phyloP scores from a whole-genome alignment of 2,113 vertebrate genomes.

The Aptenodytes patagonicus region DNA sequence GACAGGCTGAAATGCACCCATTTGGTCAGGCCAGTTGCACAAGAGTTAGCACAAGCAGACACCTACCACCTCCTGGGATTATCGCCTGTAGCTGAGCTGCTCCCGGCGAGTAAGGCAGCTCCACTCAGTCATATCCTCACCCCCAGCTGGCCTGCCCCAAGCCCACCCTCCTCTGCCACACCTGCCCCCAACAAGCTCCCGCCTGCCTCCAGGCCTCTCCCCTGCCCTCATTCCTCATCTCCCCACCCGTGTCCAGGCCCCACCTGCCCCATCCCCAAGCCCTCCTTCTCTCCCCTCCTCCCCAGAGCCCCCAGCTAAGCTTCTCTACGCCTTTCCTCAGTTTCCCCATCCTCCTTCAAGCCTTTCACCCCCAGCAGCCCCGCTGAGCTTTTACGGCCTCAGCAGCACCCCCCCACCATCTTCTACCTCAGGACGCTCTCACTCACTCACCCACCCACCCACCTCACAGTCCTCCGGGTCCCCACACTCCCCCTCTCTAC shows the following conservation, averaged over 20 bases:
- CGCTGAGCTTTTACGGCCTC: fast-evolving
- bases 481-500: too few relatives aligned
- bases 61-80: not conserved
- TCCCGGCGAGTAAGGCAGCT: not conserved
- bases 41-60: not conserved
- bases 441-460: not conserved
- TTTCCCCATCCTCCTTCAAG: not conserved
- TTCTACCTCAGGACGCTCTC: not conserved
- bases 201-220: not conserved
- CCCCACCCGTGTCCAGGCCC: fast-evolving
- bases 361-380: too few relatives aligned
- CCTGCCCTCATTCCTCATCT: not conserved
- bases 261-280: not conserved
- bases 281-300: fast-evolving
- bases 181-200: not conserved
- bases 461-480: fast-evolving
- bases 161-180: not conserved
- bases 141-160: not conserved
- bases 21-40: not conserved
- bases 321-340: not conserved
- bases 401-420: not conserved
- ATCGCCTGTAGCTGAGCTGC: not conserved
- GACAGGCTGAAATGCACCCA: not conserved
- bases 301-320: not conserved
- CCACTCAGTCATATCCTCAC: not conserved